These are phyloP conservation scores for Synergus umbraculus DNA, from an alignment of 2,888 invertebrate genomes.

Conservation along the genomic window DNA sequence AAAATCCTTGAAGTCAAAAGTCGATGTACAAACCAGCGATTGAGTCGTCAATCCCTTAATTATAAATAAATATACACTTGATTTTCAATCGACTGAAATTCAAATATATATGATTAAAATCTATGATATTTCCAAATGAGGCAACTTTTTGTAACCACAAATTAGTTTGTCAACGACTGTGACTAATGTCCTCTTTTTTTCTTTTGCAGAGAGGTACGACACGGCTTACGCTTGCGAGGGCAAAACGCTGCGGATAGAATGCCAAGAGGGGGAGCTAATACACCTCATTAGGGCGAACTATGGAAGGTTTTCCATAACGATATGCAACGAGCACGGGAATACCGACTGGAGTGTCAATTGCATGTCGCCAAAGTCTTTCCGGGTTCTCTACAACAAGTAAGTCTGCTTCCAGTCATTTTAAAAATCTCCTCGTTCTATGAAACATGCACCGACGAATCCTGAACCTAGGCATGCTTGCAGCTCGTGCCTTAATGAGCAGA, in stretches of 20 bases:
- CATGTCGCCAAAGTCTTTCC: conserved; percentile 92
- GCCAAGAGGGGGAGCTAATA: conserved; percentile 92
- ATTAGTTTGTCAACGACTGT: conserved; percentile 10
- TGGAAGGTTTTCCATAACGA: conserved; percentile 95
- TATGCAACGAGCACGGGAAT: conserved; percentile 97
- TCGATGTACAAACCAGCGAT: no score
- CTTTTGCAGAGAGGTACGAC: conserved; percentile 87
- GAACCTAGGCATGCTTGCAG: conserved; percentile 5
- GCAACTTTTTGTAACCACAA: conserved; percentile 1
- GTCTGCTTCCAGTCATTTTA: conserved; percentile 54
- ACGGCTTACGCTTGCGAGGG: conserved; percentile 97
- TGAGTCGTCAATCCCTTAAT: no score
- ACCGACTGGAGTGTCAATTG: conserved; percentile 98
- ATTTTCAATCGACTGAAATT: no score
- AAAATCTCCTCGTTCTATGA: conserved; percentile 10
- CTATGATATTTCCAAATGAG: neutral
- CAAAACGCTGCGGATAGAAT: conserved; percentile 92
- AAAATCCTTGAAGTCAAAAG: no score
- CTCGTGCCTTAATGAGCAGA: conserved; percentile 16
- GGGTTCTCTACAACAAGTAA: conserved; percentile 93
- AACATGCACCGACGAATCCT: conserved; percentile 9
- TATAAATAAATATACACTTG: no score
- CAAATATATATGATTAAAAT: no score
- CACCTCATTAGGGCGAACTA: conserved; percentile 96
- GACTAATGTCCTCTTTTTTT: conserved; percentile 43